These are phyloP conservation scores for Euplagia quadripunctaria DNA, from an alignment of 2,888 invertebrate species.

Conservation along the genomic window DNA sequence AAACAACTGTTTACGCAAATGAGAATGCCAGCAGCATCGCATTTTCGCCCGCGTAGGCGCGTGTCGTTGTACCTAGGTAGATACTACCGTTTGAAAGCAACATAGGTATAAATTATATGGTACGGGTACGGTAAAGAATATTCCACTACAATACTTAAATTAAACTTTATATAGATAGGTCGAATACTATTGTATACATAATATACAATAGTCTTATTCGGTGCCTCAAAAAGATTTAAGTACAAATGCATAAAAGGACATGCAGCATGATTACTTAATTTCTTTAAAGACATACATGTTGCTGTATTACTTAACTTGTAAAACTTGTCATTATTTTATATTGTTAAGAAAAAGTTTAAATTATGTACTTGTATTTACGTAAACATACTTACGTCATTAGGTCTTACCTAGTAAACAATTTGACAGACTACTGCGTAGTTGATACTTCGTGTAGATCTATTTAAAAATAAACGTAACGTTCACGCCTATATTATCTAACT, in stretches of 20 bases:
- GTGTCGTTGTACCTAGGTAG: too few species aligned
- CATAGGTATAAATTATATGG: not conserved
- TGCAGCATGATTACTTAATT: not conserved
- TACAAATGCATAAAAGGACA: not conserved
- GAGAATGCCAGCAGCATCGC: not conserved
- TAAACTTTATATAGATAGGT: not conserved
- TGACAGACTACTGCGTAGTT: not conserved
- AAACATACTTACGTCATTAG: not conserved
- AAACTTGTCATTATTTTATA: not conserved
- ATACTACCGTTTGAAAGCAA: not conserved
- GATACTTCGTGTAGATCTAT: not conserved
- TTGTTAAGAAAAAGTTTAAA: not conserved
- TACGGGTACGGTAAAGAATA: not conserved
- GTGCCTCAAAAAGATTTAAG: not conserved
- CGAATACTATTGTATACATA: too few species aligned
- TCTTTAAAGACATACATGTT: not conserved
- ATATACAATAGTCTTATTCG: not conserved
- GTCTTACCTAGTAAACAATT: not conserved
- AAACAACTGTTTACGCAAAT: not conserved
- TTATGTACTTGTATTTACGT: not conserved
- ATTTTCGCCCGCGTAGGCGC: not conserved
- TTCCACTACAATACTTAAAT: not conserved
- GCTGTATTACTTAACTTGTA: not conserved
- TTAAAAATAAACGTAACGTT: not conserved
- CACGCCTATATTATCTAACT: not conserved